phyloP scores from a whole-genome alignment of 2,797 vertebrate genomes.

The Heterohyrax brucei region DNA sequence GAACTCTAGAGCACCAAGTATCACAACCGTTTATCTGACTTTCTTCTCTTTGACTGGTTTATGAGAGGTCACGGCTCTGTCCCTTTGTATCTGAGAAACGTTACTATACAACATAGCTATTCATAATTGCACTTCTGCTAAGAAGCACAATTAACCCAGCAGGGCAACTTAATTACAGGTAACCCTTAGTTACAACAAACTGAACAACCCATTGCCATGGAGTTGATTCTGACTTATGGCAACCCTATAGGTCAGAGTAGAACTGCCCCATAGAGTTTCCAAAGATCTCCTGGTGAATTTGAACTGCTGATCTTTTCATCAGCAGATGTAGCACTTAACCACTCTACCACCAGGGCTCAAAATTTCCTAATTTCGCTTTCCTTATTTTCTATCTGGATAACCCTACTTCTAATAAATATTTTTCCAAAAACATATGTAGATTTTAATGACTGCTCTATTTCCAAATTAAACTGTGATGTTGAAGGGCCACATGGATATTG shows the following conservation, averaged over 20 bases:
- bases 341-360: not conserved
- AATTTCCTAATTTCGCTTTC: not conserved
- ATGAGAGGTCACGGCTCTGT: not conserved
- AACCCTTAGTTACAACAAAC: not conserved
- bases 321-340: too few relatives aligned
- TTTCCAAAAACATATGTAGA: not conserved
- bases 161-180: not conserved
- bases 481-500: not conserved
- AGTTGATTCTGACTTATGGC: too few relatives aligned
- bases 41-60: not conserved
- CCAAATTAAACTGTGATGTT: not conserved
- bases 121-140: not conserved
- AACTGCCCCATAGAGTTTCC: too few relatives aligned
- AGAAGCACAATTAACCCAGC: not conserved
- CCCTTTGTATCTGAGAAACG: conserved; percentile 26
- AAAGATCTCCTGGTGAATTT: too few relatives aligned
- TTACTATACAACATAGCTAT: not conserved
- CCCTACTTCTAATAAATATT: not conserved
- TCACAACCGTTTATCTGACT: not conserved
- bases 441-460: not conserved
- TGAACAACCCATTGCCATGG: too few relatives aligned
- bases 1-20: not conserved
- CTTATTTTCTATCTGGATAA: conserved; percentile 25
- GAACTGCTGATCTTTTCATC: too few relatives aligned
- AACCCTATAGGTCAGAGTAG: too few relatives aligned